Conservation (phyloP, 2,888 invertebrate species). For the Mamestra brassicae region DNA sequence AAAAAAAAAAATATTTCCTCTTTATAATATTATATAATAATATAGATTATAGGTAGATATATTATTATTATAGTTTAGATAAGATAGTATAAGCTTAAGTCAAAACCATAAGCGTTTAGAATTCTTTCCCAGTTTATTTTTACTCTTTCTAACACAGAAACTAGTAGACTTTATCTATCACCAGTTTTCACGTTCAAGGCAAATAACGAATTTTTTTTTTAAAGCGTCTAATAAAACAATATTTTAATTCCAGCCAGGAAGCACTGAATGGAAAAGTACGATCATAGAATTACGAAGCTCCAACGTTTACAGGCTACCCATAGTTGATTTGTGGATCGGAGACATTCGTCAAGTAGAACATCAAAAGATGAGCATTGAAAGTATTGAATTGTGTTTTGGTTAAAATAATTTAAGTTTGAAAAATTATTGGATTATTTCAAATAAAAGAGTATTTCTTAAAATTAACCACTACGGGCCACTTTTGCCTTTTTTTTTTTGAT, state of each 20-base stretch:
- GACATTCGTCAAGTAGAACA: conserved; percentile 59
- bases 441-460: no score
- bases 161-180: background rate
- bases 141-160: background rate
- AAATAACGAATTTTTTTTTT: no score
- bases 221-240: no score
- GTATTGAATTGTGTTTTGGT: conserved; percentile 68
- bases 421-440: background rate
- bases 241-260: conserved; percentile 47
- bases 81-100: no score
- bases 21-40: no score
- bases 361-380: conserved; percentile 62
- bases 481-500: no score
- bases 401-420: background rate
- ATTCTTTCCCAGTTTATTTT: background rate
- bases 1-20: no score
- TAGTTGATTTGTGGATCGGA: conserved; percentile 66
- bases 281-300: conserved; percentile 59
- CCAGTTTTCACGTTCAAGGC: no score
- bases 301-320: conserved; percentile 63
- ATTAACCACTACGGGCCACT: no score
- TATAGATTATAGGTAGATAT: no score
- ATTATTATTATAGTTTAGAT: no score
- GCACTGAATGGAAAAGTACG: conserved; percentile 16
- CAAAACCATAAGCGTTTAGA: no score